Conservation (phyloP, 2,888 invertebrate species). For the Glaucopsyche alexis region DNA sequence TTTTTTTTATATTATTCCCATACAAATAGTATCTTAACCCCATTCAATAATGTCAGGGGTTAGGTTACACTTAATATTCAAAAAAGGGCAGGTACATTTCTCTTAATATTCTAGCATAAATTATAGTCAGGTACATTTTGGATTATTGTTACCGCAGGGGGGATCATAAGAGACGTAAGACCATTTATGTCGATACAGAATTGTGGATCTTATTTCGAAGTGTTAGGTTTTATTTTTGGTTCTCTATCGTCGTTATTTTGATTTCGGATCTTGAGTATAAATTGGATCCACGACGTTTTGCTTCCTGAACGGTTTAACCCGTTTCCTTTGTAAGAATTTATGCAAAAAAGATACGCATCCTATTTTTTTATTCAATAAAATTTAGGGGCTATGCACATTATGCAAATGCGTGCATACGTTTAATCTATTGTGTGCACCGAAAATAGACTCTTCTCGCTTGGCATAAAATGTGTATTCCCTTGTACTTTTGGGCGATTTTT, state of each 20-base stretch:
- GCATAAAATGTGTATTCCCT: constrained; percentile 47
- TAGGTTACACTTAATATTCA: constrained; percentile 81
- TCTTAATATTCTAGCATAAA: constrained; percentile 81
- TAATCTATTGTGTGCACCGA: constrained; percentile 48
- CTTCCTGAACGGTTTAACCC: constrained; percentile 79
- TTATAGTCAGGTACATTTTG: constrained; percentile 80
- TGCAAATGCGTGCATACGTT: constrained; percentile 81
- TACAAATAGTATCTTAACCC: constrained; percentile 79
- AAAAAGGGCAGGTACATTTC: constrained; percentile 80
- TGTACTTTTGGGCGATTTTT: constrained; percentile 31
- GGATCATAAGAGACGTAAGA: constrained; percentile 36
- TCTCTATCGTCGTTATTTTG: constrained; percentile 47
- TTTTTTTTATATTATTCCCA: constrained; percentile 73
- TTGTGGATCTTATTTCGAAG: constrained; percentile 29
- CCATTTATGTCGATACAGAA: neutral
- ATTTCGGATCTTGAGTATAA: constrained; percentile 50
- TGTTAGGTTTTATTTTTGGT: constrained; percentile 47
- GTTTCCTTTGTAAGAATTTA: constrained; percentile 80
- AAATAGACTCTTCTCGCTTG: constrained; percentile 42
- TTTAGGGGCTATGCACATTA: constrained; percentile 80
- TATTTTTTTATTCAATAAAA: constrained; percentile 80
- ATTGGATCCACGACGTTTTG: constrained; percentile 71
- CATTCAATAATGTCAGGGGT: constrained; percentile 79
- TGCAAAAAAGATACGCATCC: constrained; percentile 81
- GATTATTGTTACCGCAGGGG: constrained; percentile 68